phyloP scores from a whole-genome alignment of 2,888 invertebrate genomes.

The Chrysotoxum bicinctum region DNA sequence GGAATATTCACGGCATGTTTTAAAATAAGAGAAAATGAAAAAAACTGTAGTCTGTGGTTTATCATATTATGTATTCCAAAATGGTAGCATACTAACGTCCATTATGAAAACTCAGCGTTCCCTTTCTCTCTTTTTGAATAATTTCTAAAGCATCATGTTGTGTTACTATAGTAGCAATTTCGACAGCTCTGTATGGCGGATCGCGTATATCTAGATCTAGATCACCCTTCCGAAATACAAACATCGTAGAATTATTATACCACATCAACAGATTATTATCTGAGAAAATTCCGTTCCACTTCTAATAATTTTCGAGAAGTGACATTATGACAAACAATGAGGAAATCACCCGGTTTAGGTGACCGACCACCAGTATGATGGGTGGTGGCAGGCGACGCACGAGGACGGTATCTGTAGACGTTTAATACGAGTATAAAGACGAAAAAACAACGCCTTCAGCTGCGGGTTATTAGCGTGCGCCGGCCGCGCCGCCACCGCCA shows the following conservation, averaged over 20 bases:
- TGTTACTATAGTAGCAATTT: neutral
- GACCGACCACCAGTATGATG: slow-evolving; percentile 38
- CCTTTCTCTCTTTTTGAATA: too few relatives aligned
- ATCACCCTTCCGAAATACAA: slow-evolving; percentile 64
- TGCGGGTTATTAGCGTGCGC: slow-evolving; percentile 67
- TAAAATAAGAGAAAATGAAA: too few relatives aligned
- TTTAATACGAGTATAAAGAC: neutral
- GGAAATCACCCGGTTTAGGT: slow-evolving; percentile 70
- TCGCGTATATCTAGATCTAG: slow-evolving; percentile 20
- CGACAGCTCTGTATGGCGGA: neutral
- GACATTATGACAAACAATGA: slow-evolving; percentile 67
- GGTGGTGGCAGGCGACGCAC: neutral
- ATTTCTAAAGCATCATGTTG: too few relatives aligned
- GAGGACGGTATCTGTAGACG: neutral
- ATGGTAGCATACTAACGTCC: too few relatives aligned
- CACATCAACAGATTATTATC: slow-evolving; percentile 59
- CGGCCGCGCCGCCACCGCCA: slow-evolving; percentile 29
- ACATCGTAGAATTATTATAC: slow-evolving; percentile 22
- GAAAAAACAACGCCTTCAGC: slow-evolving; percentile 56
- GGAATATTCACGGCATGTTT: too few relatives aligned
- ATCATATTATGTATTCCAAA: too few relatives aligned
- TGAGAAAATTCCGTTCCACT: slow-evolving; percentile 61
- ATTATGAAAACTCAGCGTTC: too few relatives aligned
- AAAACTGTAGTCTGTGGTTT: too few relatives aligned
- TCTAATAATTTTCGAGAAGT: slow-evolving; percentile 51